phyloP scores from a whole-genome alignment of 2,888 invertebrate genomes.

The Lithophane leautieri region DNA sequence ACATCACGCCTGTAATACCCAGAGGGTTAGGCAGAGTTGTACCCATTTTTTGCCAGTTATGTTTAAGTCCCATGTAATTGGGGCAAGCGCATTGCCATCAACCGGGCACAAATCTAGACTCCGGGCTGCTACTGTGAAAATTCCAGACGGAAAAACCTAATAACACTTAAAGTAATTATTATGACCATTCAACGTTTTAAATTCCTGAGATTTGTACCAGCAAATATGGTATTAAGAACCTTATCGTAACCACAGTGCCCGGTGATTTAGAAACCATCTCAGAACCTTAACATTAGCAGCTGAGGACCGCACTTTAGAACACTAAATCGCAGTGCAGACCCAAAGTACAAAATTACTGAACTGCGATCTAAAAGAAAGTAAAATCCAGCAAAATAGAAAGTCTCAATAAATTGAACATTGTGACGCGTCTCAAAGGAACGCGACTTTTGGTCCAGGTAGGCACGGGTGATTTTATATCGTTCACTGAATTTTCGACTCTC shows the following conservation, averaged over 20 bases:
- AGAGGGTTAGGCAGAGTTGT: no score
- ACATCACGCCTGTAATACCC: no score
- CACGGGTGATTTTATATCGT: not conserved
- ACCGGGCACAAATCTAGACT: no score
- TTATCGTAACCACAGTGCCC: not conserved
- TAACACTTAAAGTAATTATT: no score
- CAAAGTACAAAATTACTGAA: not conserved
- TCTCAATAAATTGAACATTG: not conserved
- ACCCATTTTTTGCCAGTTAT: no score
- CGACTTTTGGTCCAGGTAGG: not conserved
- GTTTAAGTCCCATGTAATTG: no score
- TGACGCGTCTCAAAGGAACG: not conserved
- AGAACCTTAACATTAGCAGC: not conserved
- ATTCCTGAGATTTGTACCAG: not conserved
- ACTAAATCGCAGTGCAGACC: no score
- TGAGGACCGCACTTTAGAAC: not conserved
- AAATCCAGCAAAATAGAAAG: not conserved
- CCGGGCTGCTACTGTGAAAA: no score
- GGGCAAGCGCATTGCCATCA: no score
- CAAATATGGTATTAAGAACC: no score
- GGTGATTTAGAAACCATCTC: not conserved
- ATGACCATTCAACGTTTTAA: not conserved
- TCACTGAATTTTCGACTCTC: not conserved
- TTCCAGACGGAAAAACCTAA: no score
- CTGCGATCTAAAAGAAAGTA: not conserved